Conservation (phyloP, 2,888 invertebrate genomes). For the Saturnia pavonia region DNA sequence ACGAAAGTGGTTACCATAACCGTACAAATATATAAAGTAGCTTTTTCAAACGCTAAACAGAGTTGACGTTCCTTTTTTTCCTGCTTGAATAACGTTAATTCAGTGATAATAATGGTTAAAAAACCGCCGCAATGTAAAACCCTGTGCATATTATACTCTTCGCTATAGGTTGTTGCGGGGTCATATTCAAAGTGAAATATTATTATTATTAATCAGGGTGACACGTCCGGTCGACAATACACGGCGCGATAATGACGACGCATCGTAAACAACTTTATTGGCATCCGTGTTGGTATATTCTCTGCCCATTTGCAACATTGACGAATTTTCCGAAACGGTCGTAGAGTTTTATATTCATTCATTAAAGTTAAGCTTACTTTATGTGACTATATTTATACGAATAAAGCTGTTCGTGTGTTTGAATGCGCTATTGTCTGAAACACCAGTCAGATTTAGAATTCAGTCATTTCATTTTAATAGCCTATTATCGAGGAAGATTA, state of each 20-base stretch:
- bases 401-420: too few species aligned
- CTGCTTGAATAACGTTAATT: not conserved
- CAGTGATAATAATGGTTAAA: too few species aligned
- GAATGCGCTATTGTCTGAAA: too few species aligned
- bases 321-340: conserved; percentile 38
- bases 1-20: not conserved
- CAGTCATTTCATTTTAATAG: too few species aligned
- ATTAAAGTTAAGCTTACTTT: not conserved
- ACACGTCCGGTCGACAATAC: conserved; percentile 38
- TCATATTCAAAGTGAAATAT: conserved; percentile 35
- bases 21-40: not conserved
- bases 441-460: too few species aligned
- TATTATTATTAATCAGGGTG: conserved; percentile 51
- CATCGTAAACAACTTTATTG: conserved; percentile 43
- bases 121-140: conserved; percentile 2
- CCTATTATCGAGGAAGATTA: too few species aligned
- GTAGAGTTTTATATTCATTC: not conserved
- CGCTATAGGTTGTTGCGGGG: conserved; percentile 22
- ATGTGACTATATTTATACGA: too few species aligned
- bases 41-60: not conserved
- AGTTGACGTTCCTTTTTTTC: not conserved
- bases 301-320: conserved; percentile 37
- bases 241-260: conserved; percentile 37
- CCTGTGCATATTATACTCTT: conserved; percentile 4
- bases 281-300: conserved; percentile 36